Percentiles rank a stretch among this genome's conserved stretches.
Conservation (phyloP, 2,888 invertebrate genomes). For the Drosophila kokeensis region DNA sequence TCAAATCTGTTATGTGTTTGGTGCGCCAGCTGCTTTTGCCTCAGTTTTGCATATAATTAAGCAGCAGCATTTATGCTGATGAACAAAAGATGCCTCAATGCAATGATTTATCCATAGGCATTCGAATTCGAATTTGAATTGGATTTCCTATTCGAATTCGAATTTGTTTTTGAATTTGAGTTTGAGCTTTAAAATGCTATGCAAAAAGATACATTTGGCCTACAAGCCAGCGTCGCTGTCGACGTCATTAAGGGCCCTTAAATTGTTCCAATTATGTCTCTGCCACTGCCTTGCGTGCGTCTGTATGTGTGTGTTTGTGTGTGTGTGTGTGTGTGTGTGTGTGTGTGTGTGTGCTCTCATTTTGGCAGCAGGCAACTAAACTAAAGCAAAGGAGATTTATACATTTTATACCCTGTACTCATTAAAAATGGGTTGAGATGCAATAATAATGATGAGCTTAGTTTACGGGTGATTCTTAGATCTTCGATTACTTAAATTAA, state of each 20-base stretch:
- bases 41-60: constrained; percentile 54
- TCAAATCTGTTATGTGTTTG: constrained; percentile 70
- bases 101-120: constrained; percentile 49
- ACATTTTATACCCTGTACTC: constrained; percentile 25
- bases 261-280: constrained; percentile 78
- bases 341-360: constrained; percentile 62
- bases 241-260: constrained; percentile 78
- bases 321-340: constrained; percentile 39
- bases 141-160: constrained; percentile 24
- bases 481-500: background rate
- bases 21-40: constrained; percentile 4
- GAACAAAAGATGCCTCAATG: constrained; percentile 20
- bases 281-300: constrained; percentile 43
- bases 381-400: constrained; percentile 59
- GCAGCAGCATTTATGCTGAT: constrained; percentile 25
- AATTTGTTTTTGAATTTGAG: constrained; percentile 61
- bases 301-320: constrained; percentile 41
- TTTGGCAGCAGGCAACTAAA: constrained; percentile 43
- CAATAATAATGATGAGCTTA: background rate
- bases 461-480: background rate
- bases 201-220: constrained; percentile 66
- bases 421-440: background rate
- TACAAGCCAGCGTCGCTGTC: constrained; percentile 57
- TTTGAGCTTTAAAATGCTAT: constrained; percentile 49
- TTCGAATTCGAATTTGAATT: constrained; percentile 34